A percentile compares a stretch with the other conserved stretches of the same genome.
Conservation (phyloP, 30 jellyfish, hydroid and myxozoan species). For the Pseudorhiza aurosa region DNA sequence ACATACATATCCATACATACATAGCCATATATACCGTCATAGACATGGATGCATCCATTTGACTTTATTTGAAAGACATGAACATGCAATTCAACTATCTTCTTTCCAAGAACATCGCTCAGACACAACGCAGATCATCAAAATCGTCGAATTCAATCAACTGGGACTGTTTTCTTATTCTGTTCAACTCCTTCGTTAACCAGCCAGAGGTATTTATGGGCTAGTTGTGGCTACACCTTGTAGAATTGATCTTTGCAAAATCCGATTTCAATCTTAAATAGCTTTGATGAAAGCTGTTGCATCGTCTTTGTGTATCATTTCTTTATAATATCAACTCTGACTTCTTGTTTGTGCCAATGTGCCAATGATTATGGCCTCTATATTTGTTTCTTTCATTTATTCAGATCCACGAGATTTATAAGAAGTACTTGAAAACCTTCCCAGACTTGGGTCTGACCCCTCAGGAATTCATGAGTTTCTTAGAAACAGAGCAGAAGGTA, state of each 20-base stretch:
- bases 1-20: no score
- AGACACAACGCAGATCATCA: constrained; percentile 56
- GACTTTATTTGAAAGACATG: no score
- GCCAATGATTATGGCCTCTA: no score
- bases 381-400: not conserved
- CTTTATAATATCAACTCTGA: no score
- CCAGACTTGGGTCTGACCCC: constrained; percentile 83
- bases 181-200: constrained; percentile 61
- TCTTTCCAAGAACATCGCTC: constrained; percentile 56
- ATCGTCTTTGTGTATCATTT: no score
- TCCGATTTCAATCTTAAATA: not conserved
- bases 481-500: constrained; percentile 77
- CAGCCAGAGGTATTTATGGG: constrained; percentile 51
- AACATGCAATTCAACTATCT: not conserved
- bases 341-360: no score
- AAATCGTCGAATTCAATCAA: constrained; percentile 55
- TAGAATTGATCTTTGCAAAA: not conserved
- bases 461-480: constrained; percentile 69
- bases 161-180: constrained; percentile 79
- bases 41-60: no score
- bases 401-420: constrained; percentile 69
- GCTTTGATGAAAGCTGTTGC: not conserved
- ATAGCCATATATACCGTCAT: no score
- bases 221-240: not conserved
- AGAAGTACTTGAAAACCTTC: constrained; percentile 52